These are phyloP conservation scores for Heliothis peltigera DNA, from an alignment of 2,888 invertebrate species.

Conservation along the genomic window DNA sequence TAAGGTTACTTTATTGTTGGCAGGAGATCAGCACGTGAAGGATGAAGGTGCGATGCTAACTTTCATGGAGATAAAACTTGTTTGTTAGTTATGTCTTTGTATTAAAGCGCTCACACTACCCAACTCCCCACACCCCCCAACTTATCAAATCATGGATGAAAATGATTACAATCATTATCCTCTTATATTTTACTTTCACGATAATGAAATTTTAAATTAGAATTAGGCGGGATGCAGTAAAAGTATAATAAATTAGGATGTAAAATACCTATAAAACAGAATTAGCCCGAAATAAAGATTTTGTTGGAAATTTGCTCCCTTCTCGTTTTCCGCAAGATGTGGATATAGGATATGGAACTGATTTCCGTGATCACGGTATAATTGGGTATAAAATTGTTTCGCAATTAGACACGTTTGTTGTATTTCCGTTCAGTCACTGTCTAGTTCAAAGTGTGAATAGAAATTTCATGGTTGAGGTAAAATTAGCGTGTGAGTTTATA, in stretches of 20 bases:
- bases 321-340: constrained; percentile 56
- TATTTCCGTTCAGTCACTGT: constrained; percentile 54
- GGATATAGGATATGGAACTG: constrained; percentile 39
- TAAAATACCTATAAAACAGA: constrained; percentile 64
- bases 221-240: constrained; percentile 61
- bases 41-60: constrained; percentile 86
- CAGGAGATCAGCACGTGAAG: constrained; percentile 84
- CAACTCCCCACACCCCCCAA: constrained; percentile 61
- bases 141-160: constrained; percentile 71
- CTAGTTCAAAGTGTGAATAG: constrained; percentile 72
- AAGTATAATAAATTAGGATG: constrained; percentile 61
- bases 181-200: constrained; percentile 60
- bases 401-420: constrained; percentile 35
- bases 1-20: constrained; percentile 81
- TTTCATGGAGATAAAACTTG: constrained; percentile 86
- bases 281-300: constrained; percentile 61
- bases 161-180: constrained; percentile 59
- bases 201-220: constrained; percentile 60
- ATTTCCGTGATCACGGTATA: constrained; percentile 49
- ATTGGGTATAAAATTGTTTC: constrained; percentile 53
- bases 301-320: constrained; percentile 48
- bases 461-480: constrained; percentile 78
- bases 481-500: constrained; percentile 85
- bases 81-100: constrained; percentile 81
- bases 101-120: constrained; percentile 69